Evolutionary conservation across 2,113 vertebrate genomes (phyloP), one percentile per base, ranked within the genome.

Genomic region (Sylvilagus bachmani): DNA sequence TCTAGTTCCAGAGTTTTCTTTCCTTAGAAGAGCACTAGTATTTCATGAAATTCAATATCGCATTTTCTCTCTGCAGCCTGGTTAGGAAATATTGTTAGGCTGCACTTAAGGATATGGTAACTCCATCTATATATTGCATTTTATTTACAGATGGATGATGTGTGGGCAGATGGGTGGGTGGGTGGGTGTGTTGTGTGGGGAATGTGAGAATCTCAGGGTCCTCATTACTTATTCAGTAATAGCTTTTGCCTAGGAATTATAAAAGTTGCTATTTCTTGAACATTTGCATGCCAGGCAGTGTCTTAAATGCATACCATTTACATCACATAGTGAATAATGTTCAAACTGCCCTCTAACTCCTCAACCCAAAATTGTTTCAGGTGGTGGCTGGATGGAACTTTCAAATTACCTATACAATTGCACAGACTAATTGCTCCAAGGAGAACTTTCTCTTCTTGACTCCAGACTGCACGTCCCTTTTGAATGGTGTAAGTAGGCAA

Each of bases 341-440:
- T 95, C 92, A 49, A 97, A 61, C 77, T 77, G 10, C 38, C 13
- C 62, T 93, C 89, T 96, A 90, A 97, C 49, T 92, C 89, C 44
- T 94, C 49, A 93, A 88, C 44, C 87, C 89, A 49, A 36, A 36
- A 89, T 78, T 97, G 6, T 98, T 97, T 58, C 96, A 99, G 99
- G 99, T 99, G 89, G 98, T 99, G 31, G 96, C 98, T 82, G 99
- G 99, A 94, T 98, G 98, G 97, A 98, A 98, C 90, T 99, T 98
- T 67, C 5, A 88, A 49, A n/a, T 99, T 64, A 95, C 12, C 36
- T 99, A 99, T 88, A 93, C 98, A 29, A 97, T 99, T 90, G 67
- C 78, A 94, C 99, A 98, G 96, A 99, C 99, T n/a, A 99, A 98
- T 64, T 99, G 99, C 80, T 97, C 98, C 95, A 99, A 99, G 97